Percentiles rank a stretch among this genome's conserved stretches.
Conservation (phyloP, 2,888 invertebrate genomes). For the Xylota sylvarum region DNA sequence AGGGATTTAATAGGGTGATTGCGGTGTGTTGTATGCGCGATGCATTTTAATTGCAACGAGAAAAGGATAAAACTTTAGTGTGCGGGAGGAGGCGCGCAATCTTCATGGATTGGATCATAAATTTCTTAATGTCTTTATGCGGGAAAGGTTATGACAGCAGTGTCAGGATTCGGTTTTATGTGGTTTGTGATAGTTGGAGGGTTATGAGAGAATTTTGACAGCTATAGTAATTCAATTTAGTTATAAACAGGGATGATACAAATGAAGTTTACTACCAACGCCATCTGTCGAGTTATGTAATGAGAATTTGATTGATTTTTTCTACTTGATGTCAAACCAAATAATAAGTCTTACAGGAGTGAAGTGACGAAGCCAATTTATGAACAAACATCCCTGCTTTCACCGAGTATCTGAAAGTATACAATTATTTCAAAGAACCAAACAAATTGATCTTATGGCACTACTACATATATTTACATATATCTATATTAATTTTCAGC, state of each 20-base stretch:
- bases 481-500: slow-evolving; percentile 78
- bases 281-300: neutral
- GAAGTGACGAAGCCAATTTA: no score
- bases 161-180: slow-evolving; percentile 6
- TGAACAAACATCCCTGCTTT: neutral
- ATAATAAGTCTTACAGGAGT: no score
- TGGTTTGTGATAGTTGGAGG: slow-evolving; percentile 5
- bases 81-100: neutral
- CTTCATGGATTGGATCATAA: slow-evolving; percentile 43
- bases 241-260: slow-evolving; percentile 19
- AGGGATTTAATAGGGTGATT: slow-evolving; percentile 62
- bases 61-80: slow-evolving; percentile 10
- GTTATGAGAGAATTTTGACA: slow-evolving; percentile 43
- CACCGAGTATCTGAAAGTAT: no score
- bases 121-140: slow-evolving; percentile 52
- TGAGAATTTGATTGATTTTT: no score
- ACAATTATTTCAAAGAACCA: no score
- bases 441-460: neutral
- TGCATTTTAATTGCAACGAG: slow-evolving; percentile 64
- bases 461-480: slow-evolving; percentile 8
- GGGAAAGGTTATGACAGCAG: slow-evolving; percentile 4
- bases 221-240: slow-evolving; percentile 22
- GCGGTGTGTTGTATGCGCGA: slow-evolving; percentile 41
- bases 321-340: no score
- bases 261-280: neutral